Conservation (phyloP, 1,140 invertebrate genomes). For the Hycleus phaleratus region DNA sequence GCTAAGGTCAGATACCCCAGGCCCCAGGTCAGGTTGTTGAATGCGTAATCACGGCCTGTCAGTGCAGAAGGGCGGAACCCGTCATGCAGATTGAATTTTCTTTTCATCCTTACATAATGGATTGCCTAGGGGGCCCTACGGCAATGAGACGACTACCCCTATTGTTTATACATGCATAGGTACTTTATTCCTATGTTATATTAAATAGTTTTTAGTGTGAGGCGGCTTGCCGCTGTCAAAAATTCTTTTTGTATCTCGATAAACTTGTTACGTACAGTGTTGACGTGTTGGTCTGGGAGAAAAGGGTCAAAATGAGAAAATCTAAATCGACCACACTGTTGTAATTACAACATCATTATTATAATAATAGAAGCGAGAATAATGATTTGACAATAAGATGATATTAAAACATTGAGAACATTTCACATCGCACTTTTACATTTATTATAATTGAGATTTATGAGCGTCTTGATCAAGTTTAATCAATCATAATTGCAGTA, state of each 20-base stretch:
- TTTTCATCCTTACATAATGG: conserved; percentile 39
- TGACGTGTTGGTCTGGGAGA: too few relatives aligned
- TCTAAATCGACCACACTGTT: too few relatives aligned
- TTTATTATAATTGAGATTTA: conserved; percentile 13
- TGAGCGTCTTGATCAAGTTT: conserved; percentile 10
- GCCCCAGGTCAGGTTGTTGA: conserved; percentile 34
- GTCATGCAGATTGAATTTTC: conserved; percentile 40
- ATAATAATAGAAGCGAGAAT: too few relatives aligned
- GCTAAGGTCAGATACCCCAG: conserved; percentile 26
- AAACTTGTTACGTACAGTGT: too few relatives aligned
- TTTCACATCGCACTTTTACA: conserved; percentile 6
- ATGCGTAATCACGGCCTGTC: conserved; percentile 39
- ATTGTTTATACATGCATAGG: conserved; percentile 30
- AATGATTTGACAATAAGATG: too few relatives aligned
- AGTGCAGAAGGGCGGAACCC: conserved; percentile 32
- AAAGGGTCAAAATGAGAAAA: too few relatives aligned
- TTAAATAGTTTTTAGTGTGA: conserved; percentile 17
- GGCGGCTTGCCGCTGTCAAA: too few relatives aligned
- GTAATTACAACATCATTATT: too few relatives aligned
- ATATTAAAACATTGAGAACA: too few relatives aligned
- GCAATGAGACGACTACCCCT: conserved; percentile 22
- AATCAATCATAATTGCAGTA: conserved; percentile 14
- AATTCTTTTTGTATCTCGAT: too few relatives aligned
- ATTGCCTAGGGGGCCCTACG: conserved; percentile 24
- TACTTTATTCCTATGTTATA: conserved; percentile 21